Evolutionary conservation across 2,113 vertebrate species (phyloP).

Genomic region (Myxocyprinus asiaticus): DNA sequence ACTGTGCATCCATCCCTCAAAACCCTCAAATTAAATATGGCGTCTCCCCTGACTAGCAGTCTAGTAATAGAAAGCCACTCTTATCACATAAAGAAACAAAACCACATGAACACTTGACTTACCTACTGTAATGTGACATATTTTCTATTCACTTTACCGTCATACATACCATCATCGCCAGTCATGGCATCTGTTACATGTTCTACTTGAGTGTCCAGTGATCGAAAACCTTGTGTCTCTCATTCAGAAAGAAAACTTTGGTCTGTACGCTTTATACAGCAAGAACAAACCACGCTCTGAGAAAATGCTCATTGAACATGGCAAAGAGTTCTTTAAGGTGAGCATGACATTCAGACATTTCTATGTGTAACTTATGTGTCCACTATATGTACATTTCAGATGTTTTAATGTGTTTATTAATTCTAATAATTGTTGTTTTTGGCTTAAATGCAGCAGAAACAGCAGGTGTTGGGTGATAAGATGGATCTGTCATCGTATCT

Average conservation of each 20-base stretch:
- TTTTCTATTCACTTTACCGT: no score
- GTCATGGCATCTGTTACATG: not conserved
- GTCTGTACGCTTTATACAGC: conserved; percentile 78
- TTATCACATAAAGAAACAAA: no score
- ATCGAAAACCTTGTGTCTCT: conserved; percentile 30
- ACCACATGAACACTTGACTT: no score
- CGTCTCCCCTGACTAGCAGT: no score
- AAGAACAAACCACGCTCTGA: conserved; percentile 80
- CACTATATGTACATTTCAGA: not conserved
- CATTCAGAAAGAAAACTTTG: conserved; percentile 73
- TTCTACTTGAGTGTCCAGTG: not conserved
- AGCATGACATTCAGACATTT: no score
- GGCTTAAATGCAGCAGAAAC: conserved; percentile 67
- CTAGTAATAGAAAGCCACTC: no score
- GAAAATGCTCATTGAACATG: conserved; percentile 70
- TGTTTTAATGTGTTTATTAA: not conserved
- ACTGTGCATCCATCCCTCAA: no score
- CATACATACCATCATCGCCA: no score
- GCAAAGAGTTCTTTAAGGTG: conserved; percentile 77
- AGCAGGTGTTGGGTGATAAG: conserved; percentile 70
- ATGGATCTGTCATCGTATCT: conserved; percentile 79
- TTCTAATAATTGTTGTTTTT: not conserved
- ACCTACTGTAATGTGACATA: no score
- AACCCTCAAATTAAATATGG: no score
- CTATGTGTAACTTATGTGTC: no score